Conservation (phyloP, 2,797 vertebrate species). For the Peromyscus melanophrys region DNA sequence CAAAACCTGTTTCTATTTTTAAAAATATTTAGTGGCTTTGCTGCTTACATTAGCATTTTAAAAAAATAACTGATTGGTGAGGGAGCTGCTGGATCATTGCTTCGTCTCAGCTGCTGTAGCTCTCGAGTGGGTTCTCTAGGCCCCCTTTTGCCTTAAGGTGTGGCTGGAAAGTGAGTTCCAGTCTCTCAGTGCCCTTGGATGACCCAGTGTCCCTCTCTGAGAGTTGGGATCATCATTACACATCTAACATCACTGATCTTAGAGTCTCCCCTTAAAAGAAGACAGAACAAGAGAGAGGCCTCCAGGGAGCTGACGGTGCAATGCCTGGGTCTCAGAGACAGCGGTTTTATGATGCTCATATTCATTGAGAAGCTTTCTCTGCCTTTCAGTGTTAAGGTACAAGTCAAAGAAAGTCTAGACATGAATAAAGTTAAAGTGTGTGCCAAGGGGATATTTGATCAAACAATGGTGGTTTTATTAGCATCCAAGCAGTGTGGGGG, state of each 20-base stretch:
- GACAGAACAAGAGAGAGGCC: not conserved
- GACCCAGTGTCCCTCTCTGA: not conserved
- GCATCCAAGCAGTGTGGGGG: not conserved
- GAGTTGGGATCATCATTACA: not conserved
- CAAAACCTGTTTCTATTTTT: slow-evolving; percentile 35
- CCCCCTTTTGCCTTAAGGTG: not conserved
- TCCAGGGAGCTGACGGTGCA: not conserved
- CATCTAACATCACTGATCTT: not conserved
- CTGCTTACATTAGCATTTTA: slow-evolving; percentile 15
- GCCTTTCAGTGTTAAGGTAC: slow-evolving; percentile 32
- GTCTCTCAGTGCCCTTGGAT: not conserved
- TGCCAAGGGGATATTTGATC: not conserved
- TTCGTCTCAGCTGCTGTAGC: not conserved
- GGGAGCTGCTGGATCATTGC: not conserved
- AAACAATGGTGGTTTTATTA: not conserved
- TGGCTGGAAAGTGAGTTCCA: not conserved
- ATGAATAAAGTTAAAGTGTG: not conserved
- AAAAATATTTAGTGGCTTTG: slow-evolving; percentile 38
- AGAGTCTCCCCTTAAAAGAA: slow-evolving; percentile 13
- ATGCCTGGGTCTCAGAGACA: slow-evolving; percentile 3
- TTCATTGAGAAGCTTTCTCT: not conserved
- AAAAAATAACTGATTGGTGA: not conserved
- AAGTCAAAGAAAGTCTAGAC: not conserved
- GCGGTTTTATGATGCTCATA: not conserved
- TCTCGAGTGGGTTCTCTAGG: not conserved